Conservation (phyloP, 2,888 invertebrate species). For the Drosophila cyrtoloma region DNA sequence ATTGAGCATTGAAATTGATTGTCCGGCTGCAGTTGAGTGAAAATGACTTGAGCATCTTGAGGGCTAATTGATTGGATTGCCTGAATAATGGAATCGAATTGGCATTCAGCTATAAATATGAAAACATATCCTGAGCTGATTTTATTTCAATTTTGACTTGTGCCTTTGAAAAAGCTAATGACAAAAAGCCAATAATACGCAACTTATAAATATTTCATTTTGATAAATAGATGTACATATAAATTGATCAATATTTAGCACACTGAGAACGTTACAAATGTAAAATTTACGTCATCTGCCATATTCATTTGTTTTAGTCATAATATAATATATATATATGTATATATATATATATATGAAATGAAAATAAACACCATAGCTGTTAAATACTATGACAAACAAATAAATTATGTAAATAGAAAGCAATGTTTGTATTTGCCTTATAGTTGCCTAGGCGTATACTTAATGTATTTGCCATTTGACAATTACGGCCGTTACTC, state of each 20-base stretch:
- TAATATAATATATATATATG: not conserved
- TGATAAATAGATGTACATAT: not conserved
- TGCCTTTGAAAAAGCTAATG: not conserved
- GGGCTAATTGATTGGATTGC: conserved; percentile 61
- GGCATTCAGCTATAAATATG: conserved; percentile 15
- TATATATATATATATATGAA: not conserved
- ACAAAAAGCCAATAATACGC: not conserved
- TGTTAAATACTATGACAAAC: not conserved
- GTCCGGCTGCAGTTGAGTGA: conserved; percentile 46
- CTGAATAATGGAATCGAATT: conserved; percentile 17
- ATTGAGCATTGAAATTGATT: conserved; percentile 50
- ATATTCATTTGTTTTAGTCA: not conserved
- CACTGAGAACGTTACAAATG: not conserved
- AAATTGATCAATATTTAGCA: not conserved
- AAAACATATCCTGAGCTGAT: conserved; percentile 11
- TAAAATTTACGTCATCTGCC: not conserved
- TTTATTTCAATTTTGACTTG: not conserved
- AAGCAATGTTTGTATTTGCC: not conserved
- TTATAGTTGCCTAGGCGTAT: conserved; percentile 15
- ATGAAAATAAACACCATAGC: not conserved
- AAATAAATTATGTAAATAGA: not conserved
- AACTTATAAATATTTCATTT: not conserved
- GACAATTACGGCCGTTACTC: conserved; percentile 15
- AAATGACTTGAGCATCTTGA: conserved; percentile 42
- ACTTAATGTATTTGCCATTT: conserved; percentile 16